Evolutionary conservation across 2,888 invertebrate genomes (phyloP).

Genomic region (Frankliniella fusca): DNA sequence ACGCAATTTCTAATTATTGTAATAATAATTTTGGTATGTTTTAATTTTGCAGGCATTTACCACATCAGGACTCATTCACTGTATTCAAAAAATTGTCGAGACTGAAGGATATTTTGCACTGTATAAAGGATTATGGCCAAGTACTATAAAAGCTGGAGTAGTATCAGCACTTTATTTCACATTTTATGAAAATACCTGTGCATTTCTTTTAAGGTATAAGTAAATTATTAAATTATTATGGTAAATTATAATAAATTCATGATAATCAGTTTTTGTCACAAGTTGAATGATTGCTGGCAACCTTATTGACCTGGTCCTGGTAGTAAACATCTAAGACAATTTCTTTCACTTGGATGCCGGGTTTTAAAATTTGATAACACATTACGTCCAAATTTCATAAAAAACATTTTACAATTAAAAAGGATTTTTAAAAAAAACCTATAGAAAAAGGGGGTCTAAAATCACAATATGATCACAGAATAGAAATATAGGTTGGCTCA

Average conservation of each 20-base stretch:
- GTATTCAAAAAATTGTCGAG: slow-evolving; percentile 59
- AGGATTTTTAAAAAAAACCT: too few species aligned
- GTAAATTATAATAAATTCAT: too few species aligned
- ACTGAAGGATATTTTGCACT: slow-evolving; percentile 68
- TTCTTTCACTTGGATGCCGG: too few species aligned
- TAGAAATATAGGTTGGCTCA: too few species aligned
- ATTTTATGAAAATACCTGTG: slow-evolving; percentile 68
- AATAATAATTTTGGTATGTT: too few species aligned
- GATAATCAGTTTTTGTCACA: background rate
- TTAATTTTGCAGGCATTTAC: slow-evolving; percentile 53
- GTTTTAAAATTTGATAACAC: background rate
- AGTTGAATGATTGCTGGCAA: too few species aligned
- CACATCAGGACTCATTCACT: slow-evolving; percentile 66
- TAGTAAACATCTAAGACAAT: too few species aligned
- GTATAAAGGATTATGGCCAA: slow-evolving; percentile 83
- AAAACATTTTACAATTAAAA: too few species aligned
- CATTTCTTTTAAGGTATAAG: background rate
- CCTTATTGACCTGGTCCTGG: too few species aligned
- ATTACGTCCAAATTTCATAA: background rate
- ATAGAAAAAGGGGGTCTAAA: too few species aligned
- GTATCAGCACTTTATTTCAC: slow-evolving; percentile 85
- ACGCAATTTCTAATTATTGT: background rate
- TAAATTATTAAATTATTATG: background rate
- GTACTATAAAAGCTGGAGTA: slow-evolving; percentile 79
- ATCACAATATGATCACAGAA: too few species aligned